These are phyloP conservation scores for Nibea coibor DNA, from an alignment of 2,113 vertebrate genomes.

Conservation along the genomic window DNA sequence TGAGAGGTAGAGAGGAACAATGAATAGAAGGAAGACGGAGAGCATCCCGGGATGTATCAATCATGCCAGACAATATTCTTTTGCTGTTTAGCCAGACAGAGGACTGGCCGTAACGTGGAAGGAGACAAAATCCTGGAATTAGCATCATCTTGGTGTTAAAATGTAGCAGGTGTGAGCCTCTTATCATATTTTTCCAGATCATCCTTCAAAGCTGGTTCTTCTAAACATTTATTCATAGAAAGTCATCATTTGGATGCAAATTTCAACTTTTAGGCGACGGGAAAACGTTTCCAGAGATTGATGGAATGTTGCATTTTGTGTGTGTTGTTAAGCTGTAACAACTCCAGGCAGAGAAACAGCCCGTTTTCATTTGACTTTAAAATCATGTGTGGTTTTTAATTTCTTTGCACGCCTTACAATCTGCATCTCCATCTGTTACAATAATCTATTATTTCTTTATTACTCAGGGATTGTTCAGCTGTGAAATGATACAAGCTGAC, in stretches of 20 bases:
- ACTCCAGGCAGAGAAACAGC: background rate
- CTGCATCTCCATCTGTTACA: background rate
- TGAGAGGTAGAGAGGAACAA: constrained; percentile 7
- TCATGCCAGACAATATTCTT: constrained; percentile 1
- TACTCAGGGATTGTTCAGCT: background rate
- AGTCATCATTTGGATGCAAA: background rate
- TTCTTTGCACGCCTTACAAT: background rate
- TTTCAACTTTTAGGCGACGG: background rate
- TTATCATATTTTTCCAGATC: background rate
- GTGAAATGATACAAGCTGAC: background rate
- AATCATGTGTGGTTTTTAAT: background rate
- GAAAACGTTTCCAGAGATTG: background rate
- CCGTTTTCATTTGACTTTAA: background rate
- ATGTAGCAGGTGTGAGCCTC: background rate
- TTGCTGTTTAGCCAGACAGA: background rate
- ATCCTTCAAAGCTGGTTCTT: background rate
- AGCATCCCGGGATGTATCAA: constrained; percentile 16
- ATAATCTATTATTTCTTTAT: background rate
- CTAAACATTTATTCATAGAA: background rate
- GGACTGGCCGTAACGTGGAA: background rate
- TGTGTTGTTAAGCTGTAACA: background rate
- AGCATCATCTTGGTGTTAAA: background rate
- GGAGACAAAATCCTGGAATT: background rate
- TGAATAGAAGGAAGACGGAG: constrained; percentile 4
- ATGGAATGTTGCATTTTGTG: background rate